Evolutionary conservation across 92 coral and sea anemone species (phyloP).

Genomic region (Siderastrea radians): DNA sequence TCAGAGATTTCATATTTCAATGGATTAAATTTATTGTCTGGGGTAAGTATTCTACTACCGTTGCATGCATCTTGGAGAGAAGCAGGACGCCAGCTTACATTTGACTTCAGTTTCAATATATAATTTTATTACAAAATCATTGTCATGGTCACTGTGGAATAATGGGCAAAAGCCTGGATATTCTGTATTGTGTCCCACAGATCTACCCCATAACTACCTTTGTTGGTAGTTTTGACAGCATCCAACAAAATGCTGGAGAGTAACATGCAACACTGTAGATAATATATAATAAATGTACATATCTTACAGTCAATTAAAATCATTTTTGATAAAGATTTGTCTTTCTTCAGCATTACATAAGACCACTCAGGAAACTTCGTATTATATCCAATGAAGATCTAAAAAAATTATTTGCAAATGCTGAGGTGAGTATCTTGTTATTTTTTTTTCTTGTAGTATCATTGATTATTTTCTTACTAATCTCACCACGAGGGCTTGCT

Average conservation of each 20-base stretch:
- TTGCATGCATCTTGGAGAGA: background rate
- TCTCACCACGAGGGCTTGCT: no score
- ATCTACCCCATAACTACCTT: no score
- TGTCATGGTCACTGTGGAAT: no score
- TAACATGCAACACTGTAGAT: no score
- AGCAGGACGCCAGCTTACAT: no score
- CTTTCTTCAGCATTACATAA: conserved; percentile 78
- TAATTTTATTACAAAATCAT: background rate
- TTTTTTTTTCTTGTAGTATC: background rate
- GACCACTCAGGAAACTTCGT: conserved; percentile 84
- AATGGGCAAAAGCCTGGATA: no score
- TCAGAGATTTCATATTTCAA: conserved; percentile 96
- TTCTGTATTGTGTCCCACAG: no score
- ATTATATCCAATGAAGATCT: conserved; percentile 89
- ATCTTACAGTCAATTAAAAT: no score
- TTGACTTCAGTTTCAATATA: no score
- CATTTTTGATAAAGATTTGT: background rate
- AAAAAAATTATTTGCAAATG: conserved; percentile 89
- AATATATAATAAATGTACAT: no score
- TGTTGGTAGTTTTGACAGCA: no score
- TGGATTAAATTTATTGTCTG: conserved; percentile 86
- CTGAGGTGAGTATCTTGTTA: conserved; percentile 75
- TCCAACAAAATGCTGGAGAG: no score
- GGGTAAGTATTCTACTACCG: conserved; percentile 57
- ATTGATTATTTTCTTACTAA: background rate